Conservation (phyloP, 2,888 invertebrate genomes). For the Spilosoma lubricipeda region DNA sequence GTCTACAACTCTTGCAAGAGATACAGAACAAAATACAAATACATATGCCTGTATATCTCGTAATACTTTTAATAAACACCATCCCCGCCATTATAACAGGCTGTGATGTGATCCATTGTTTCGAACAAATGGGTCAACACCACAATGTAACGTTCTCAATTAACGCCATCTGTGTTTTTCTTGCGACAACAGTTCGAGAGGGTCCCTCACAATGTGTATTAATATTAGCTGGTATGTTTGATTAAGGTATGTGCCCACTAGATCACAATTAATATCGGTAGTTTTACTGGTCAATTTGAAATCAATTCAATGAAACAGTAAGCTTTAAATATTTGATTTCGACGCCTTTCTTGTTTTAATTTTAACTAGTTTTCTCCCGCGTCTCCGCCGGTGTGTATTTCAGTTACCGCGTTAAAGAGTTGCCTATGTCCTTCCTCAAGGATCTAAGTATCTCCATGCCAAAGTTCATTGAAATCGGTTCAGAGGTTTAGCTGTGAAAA, state of each 20-base stretch:
- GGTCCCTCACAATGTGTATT: slow-evolving; percentile 12
- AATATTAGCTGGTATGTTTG: slow-evolving; percentile 9
- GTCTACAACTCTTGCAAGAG: not conserved
- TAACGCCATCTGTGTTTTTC: slow-evolving; percentile 54
- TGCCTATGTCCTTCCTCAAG: too few relatives aligned
- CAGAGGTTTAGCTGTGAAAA: too few relatives aligned
- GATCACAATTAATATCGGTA: not conserved
- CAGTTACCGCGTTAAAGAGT: too few relatives aligned
- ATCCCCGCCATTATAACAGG: slow-evolving; percentile 5
- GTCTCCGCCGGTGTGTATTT: too few relatives aligned
- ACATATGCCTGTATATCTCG: not conserved
- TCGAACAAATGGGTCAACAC: slow-evolving; percentile 36
- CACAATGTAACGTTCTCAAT: slow-evolving; percentile 46
- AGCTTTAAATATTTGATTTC: too few relatives aligned
- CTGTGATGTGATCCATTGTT: slow-evolving; percentile 29
- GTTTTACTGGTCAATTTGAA: too few relatives aligned
- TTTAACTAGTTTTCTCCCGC: too few relatives aligned
- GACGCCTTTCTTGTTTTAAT: too few relatives aligned
- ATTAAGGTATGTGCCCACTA: not conserved
- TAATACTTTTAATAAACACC: slow-evolving; percentile 28
- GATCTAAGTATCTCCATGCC: too few relatives aligned
- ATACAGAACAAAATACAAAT: not conserved
- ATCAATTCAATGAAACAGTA: too few relatives aligned
- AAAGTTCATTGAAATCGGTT: too few relatives aligned
- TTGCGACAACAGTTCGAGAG: slow-evolving; percentile 32